Evolutionary conservation across 2,888 invertebrate species (phyloP), one percentile per base, ranked within the genome.

Genomic region (Xanthostigma xanthostigma): DNA sequence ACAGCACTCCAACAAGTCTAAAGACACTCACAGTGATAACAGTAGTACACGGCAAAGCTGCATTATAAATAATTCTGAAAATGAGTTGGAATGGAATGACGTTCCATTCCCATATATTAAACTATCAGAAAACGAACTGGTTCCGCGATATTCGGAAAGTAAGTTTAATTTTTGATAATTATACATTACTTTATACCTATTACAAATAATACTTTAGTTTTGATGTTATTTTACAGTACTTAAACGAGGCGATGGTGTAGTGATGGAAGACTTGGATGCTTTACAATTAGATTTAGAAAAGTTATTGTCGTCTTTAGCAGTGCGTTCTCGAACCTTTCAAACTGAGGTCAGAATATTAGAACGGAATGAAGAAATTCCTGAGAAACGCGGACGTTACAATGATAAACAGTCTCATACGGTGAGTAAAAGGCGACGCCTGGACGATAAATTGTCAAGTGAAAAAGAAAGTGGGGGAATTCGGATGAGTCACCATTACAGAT

Each of bases 261-360:
- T 81, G 13, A 84, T 91, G 72, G 93, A 94, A 58, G 93, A 95
- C 62, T 69, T 94, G 44, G 92, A 94, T 63, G 75, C 79, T 2
- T 69, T 95, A 9, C 94, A 95, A 64, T 68, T 84, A 45, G 94
- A 95, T 63, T 67, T 94, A 45, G 94, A 95, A 66, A 81, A 83
- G 17, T 69, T 94, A 45, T 72, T 94, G 27, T 86, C 89, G 0
- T 84, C 84, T 45, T 85, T 86, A 46, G 89, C 89, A 0, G 76
- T 90, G 12, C 74, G 93, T 49, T 76, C 82, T 55, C 74, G 89
- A 55, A 78, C 81, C 51, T 74, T 94, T n/a, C 83, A 83, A 57
- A 73, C 79, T 2, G 86, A 88, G 68, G 79, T 82, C 50, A 77
- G 82, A 44, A 77, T 73, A 54, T 71, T 84, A 51, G 84, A 84